Conservation (phyloP, 2,888 invertebrate genomes). For the Acrobeloides nanus region DNA sequence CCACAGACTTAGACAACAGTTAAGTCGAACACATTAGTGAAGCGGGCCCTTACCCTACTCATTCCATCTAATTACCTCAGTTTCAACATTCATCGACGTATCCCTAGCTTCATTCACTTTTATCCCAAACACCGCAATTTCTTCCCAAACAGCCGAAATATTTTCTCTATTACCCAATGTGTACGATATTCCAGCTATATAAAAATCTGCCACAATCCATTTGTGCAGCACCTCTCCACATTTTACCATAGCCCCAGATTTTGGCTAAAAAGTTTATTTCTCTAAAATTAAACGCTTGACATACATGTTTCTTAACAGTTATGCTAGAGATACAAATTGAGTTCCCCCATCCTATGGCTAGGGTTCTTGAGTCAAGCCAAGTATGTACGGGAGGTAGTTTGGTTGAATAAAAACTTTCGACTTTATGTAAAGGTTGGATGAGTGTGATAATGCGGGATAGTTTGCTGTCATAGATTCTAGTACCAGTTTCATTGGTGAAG, state of each 20-base stretch:
- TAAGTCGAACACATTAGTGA: no score
- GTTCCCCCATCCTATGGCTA: conserved; percentile 51
- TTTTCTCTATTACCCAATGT: conserved; percentile 16
- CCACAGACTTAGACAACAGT: no score
- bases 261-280: conserved; percentile 4
- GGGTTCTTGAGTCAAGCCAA: conserved; percentile 35
- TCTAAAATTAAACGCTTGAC: conserved; percentile 4
- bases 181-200: conserved; percentile 40
- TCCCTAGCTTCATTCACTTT: conserved; percentile 23
- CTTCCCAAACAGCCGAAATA: conserved; percentile 23
- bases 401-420: conserved; percentile 30
- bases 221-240: conserved; percentile 11
- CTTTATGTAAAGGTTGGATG: conserved; percentile 39
- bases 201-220: conserved; percentile 17
- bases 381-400: conserved; percentile 39
- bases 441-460: conserved; percentile 29
- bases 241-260: conserved; percentile 13
- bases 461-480: conserved; percentile 45
- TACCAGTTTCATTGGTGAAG: conserved; percentile 53
- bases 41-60: no score
- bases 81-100: conserved; percentile 17
- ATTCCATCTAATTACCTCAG: no score
- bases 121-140: conserved; percentile 42
- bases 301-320: conserved; percentile 4
- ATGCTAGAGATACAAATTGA: conserved; percentile 36